phyloP scores from a whole-genome alignment of 1,140 invertebrate species.

The Apis laboriosa region DNA sequence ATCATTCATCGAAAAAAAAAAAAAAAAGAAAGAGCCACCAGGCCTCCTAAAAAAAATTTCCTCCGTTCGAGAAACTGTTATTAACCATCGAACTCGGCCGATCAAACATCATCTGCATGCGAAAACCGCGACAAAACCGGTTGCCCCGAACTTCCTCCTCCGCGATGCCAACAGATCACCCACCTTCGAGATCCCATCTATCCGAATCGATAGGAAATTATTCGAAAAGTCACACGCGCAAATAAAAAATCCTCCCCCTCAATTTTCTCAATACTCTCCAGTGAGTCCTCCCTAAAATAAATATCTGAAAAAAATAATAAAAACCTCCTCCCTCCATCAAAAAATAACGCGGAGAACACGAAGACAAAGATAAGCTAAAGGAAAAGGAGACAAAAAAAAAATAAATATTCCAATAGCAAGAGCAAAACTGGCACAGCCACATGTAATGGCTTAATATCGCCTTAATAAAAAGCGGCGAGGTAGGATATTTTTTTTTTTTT shows the following conservation, averaged over 20 bases:
- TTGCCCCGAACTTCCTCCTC: neutral
- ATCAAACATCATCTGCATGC: slow-evolving; percentile 16
- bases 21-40: too few relatives aligned
- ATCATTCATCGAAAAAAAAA: too few relatives aligned
- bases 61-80: neutral
- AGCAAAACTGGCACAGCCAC: neutral
- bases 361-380: neutral
- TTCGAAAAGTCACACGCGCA: neutral
- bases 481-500: neutral
- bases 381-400: neutral
- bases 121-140: slow-evolving; percentile 15
- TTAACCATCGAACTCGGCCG: slow-evolving; percentile 1
- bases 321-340: too few relatives aligned
- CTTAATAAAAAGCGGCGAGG: slow-evolving; percentile 31
- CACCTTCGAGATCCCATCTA: neutral
- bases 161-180: neutral
- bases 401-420: neutral
- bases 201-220: slow-evolving; percentile 14
- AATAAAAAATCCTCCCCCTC: too few relatives aligned
- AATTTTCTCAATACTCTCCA: too few relatives aligned
- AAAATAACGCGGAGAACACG: neutral
- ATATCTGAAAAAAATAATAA: neutral
- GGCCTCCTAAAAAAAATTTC: neutral
- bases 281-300: neutral
- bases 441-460: slow-evolving; percentile 34